Evolutionary conservation across 2,888 invertebrate species (phyloP), one percentile per base, ranked within the genome.

Genomic region (Hybos culiciformis): DNA sequence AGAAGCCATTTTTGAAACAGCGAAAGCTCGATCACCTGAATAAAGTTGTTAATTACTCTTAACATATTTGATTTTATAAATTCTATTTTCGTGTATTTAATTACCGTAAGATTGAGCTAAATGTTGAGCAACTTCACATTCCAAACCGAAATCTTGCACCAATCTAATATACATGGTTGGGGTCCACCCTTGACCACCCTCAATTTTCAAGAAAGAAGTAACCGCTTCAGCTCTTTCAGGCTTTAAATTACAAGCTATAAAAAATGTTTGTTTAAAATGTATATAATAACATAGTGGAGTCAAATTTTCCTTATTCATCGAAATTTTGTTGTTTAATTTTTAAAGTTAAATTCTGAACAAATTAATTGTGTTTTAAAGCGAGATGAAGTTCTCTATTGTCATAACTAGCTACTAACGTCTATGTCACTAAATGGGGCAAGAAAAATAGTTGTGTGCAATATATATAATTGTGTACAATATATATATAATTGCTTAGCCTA

Each of bases 91-190:
- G n/a, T n/a, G n/a, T n/a, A n/a, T n/a, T n/a, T n/a, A n/a, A n/a
- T n/a, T n/a, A n/a, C n/a, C 98, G 61, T 99, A 99, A 2, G 93
- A 91, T 55, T 83, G 82, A 0, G 97, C 80, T 56, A 98, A 72
- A 67, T 99, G 97, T 66, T 91, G 84, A 0, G 98, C 97, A 8
- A 93, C 93, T 70, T 97, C 96, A 66, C 86, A 88, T 61, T 99
- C 97, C 19, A 99, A 70, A 3, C 98, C 98, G 61, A 94, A 97
- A 72, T 99, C 97, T 70, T 99, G 98, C 44, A 98, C 97, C 42
- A 99, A 73, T 58, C 94, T 75, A 54, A 99, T 98, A 65, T 94
- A 98, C 83, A 97, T 85, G 0, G 96, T 96, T 1, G 97, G 96
- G 2, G 90, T 86, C 91, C 93, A 98, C 23, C 86, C 87, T 60